Evolutionary conservation across 2,888 invertebrate genomes (phyloP), one percentile per base, ranked within the genome.

Genomic region (Drosophila ustulata): DNA sequence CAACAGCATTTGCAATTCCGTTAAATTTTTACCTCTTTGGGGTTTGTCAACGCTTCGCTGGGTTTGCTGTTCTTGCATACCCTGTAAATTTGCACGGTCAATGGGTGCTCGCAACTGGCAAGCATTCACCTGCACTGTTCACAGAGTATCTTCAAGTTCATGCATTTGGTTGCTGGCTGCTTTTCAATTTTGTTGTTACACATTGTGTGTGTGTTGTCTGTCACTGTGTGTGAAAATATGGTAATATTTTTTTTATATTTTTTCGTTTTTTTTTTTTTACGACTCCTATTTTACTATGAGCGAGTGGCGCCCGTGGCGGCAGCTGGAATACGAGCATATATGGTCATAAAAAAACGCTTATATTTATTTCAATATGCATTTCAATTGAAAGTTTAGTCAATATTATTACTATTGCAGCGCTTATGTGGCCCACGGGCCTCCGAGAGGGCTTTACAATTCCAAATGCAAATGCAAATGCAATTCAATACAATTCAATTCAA

Each of bases 1-100:
- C 88, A 85, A 88, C 88, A 85, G 74, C 79, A 88, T 82, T 85
- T 88, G 78, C 81, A 77, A 85, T 81, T 88, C 88, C 77, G 83
- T 85, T 82, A 67, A 82, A 79, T 80, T 87, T 84, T 87, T 75
- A 82, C 78, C 80, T 77, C 81, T 81, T 86, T 83, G 57, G 81
- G 62, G 69, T 66, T 80, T 74, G 73, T 73, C 77, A 69, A 68
- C 73, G 64, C 65, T 62, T 65, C 65, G 45, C 51, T 56, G 30
- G 45, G 18, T 11, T 11, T 26, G 45, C 43, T 43, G 52, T 50
- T 63, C 43, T 45, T 61, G 41, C 4, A 74, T 67, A 71, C 64
- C 61, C 66, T 71, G 51, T 30, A 59, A 18, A 39, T 39, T 9
- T 37, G n/a, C 4, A 11, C 30, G 6, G 6, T 3, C 7, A 45